These are phyloP conservation scores for Tenthredo mesomela DNA, from an alignment of 2,888 invertebrate genomes.

Conservation along the genomic window DNA sequence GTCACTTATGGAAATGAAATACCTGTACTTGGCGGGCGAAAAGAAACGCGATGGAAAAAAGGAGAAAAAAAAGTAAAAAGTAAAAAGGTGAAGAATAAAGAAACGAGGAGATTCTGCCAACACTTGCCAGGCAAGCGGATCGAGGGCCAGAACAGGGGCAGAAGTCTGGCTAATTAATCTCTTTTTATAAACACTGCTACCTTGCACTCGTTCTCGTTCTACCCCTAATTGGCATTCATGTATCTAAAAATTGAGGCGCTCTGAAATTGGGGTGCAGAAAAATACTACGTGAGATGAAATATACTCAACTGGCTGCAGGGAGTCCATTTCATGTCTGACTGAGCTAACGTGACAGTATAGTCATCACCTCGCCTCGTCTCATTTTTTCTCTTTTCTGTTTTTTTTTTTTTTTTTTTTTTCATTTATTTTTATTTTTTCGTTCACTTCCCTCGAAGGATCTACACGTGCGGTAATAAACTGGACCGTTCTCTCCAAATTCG, in stretches of 20 bases:
- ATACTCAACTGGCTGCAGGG: neutral
- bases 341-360: conserved; percentile 35
- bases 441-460: neutral
- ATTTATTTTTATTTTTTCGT: neutral
- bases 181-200: conserved; percentile 12
- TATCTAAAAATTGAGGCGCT: neutral
- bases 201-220: neutral
- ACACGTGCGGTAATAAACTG: neutral
- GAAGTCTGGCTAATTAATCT: conserved; percentile 7
- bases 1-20: conserved; percentile 12
- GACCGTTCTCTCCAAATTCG: too few species aligned
- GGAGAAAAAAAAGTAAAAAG: neutral
- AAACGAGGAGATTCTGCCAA: neutral
- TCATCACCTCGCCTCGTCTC: neutral
- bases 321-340: conserved; percentile 50
- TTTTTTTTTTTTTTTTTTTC: neutral
- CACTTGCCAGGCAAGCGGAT: neutral
- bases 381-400: neutral
- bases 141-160: neutral
- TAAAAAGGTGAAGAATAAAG: neutral
- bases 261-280: conserved; percentile 21
- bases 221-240: conserved; percentile 10
- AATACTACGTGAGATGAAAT: conserved; percentile 10
- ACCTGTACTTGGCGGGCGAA: neutral
- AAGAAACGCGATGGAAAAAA: neutral